These are phyloP conservation scores for Perognathus longimembris DNA, from an alignment of 2,113 vertebrate genomes.

Conservation along the genomic window DNA sequence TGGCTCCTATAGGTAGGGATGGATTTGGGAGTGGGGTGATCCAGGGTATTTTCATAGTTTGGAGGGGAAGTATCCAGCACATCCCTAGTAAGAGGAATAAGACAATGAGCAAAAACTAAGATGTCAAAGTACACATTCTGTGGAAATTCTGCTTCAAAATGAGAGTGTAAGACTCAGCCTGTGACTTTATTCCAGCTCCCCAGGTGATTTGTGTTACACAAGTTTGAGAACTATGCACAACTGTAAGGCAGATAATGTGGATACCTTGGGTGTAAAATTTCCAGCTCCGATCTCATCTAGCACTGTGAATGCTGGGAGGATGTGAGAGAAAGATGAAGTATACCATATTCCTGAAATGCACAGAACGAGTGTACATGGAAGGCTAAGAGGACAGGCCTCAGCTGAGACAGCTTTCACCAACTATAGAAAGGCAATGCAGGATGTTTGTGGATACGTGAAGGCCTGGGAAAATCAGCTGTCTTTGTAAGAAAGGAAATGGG, in stretches of 20 bases:
- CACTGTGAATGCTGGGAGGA: not conserved
- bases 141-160: not conserved
- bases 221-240: not conserved
- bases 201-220: not conserved
- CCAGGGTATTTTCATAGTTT: not conserved
- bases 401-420: not conserved
- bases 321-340: not conserved
- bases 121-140: not conserved
- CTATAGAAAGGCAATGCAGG: not conserved
- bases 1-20: not conserved
- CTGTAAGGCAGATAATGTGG: not conserved
- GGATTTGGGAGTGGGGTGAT: too few species aligned
- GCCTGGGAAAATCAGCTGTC: too few species aligned
- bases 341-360: not conserved
- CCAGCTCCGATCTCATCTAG: not conserved
- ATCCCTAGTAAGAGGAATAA: too few species aligned
- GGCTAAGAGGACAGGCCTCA: not conserved
- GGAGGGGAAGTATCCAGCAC: not conserved
- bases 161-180: not conserved
- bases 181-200: not conserved
- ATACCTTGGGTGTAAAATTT: not conserved
- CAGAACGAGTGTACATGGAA: not conserved
- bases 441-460: not conserved
- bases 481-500: not conserved
- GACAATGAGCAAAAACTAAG: not conserved